Percentiles rank a stretch among this genome's conserved stretches.
phyloP scores from a whole-genome alignment of 2,888 invertebrate species.

The Mechanitis messenoides region DNA sequence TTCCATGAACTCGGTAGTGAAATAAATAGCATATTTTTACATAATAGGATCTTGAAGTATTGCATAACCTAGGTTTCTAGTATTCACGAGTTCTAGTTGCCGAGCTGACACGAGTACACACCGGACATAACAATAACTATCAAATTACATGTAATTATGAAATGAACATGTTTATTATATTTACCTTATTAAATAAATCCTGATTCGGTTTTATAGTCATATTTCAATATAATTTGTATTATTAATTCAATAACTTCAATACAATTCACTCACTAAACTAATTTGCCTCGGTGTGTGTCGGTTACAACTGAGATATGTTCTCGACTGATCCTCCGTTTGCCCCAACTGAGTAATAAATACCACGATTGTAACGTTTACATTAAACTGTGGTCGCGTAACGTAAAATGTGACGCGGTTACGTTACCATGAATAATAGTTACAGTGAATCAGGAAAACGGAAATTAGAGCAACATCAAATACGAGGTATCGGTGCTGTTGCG shows the following conservation, averaged over 20 bases:
- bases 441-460: not conserved
- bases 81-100: no score
- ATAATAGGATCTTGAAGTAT: no score
- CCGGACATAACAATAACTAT: no score
- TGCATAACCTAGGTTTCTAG: no score
- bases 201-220: not conserved
- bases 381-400: not conserved
- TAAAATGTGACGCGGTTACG: not conserved
- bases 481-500: not conserved
- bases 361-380: not conserved
- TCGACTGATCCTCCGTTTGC: not conserved
- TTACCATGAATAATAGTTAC: slow-evolving; percentile 1
- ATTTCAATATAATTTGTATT: not conserved
- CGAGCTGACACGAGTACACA: no score
- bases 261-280: not conserved
- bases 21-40: no score
- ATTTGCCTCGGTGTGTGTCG: not conserved
- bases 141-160: not conserved
- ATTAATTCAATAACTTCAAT: not conserved
- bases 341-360: slow-evolving; percentile 5
- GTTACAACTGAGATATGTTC: no score
- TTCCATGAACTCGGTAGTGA: no score
- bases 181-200: not conserved
- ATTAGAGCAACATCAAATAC: not conserved
- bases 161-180: not conserved